Conservation (phyloP, 2,888 invertebrate species). For the Synergus laeviventris region DNA sequence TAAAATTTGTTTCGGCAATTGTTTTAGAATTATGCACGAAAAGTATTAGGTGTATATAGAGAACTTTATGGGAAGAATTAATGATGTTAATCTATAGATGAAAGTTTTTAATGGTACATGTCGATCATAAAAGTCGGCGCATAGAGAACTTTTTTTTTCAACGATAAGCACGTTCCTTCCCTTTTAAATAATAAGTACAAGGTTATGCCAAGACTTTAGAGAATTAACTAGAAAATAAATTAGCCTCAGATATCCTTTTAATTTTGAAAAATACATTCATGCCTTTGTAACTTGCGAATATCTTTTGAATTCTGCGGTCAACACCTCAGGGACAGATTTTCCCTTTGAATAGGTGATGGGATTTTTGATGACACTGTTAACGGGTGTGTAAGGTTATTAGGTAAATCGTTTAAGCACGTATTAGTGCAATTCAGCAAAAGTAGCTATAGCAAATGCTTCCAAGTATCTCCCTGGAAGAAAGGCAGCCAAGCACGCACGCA, state of each 20-base stretch:
- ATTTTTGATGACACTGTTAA: conserved; percentile 13
- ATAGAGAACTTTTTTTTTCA: neutral
- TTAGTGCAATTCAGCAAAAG: conserved; percentile 46
- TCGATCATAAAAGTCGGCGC: neutral
- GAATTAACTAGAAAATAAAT: neutral
- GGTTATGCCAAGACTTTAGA: neutral
- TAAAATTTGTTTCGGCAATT: no score
- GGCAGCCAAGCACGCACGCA: conserved; percentile 49
- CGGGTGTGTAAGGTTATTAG: conserved; percentile 27
- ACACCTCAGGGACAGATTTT: neutral
- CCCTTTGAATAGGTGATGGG: neutral
- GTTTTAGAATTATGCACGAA: no score
- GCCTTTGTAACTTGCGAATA: no score
- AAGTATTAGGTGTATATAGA: no score
- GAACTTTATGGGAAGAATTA: no score
- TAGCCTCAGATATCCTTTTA: neutral
- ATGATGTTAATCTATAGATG: no score
- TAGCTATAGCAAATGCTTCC: conserved; percentile 47
- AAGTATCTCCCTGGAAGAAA: conserved; percentile 48
- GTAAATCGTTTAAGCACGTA: conserved; percentile 46
- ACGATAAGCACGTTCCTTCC: neutral
- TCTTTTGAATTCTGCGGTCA: no score
- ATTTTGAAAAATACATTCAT: no score
- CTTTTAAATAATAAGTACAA: neutral
- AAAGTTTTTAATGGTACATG: no score